Evolutionary conservation across 1,140 invertebrate genomes (phyloP), one percentile per base, ranked within the genome.

Genomic region (Akabosia matsudoensis): DNA sequence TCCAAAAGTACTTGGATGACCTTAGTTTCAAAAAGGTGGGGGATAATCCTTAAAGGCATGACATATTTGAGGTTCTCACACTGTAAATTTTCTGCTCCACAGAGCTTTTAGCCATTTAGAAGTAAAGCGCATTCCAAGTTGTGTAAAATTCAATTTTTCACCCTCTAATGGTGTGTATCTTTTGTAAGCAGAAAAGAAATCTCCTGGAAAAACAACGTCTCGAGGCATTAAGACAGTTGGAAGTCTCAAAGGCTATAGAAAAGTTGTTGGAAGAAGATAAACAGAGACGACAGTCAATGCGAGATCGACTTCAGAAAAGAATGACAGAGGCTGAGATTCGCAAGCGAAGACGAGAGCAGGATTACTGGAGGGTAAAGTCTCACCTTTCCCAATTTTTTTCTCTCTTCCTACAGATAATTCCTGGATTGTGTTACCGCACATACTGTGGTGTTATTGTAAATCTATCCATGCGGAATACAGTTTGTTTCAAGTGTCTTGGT

Each of bases 231-330:
- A 70, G 78, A 0, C 80, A 81, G 54, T 31, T 78, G 14, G 78
- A 81, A 76, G 77, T 81, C 1, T 78, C 78, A n/a, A 75, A 76
- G n/a, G 78, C 78, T 18, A 78, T 81, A n/a, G 80, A 81, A 14
- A 76, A 73, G 52, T 22, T 81, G 18, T 37, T 81, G 64, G 80
- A 81, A 24, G 76, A 78, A 73, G 80, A 81, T 77, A 71, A 61
- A 3, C 33, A 51, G 33, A 72, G 76, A 16, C 26, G 78, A 34
- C 64, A 78, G 37, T 52, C 34, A 33, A 14, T 81, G n/a, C 34
- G 70, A 28, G 78, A 79, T 26, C 76, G 74, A 54, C 30, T 81
- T 1, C 72, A 81, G 56, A 73, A 71, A 31, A 31, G 75, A 37
- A 77, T 81, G 78, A n/a, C 13, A 22, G 78, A 81, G n/a, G 76